Conservation (phyloP, 2,888 invertebrate species). For the Halocaridina rubra region DNA sequence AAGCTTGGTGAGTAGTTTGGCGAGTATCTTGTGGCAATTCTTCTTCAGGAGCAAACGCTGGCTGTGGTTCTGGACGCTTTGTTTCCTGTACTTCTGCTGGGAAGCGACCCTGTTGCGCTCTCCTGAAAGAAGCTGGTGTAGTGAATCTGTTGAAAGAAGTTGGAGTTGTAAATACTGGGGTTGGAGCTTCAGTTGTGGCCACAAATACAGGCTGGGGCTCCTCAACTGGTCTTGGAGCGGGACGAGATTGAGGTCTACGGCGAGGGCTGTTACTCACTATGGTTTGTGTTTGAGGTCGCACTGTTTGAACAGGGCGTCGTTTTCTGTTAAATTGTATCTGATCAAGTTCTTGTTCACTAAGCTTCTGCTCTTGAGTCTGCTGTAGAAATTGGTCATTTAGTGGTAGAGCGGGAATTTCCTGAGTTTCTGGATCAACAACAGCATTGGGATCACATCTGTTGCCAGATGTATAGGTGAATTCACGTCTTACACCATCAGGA, state of each 20-base stretch:
- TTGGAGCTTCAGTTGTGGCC: not conserved
- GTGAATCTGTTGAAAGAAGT: slow-evolving; percentile 37
- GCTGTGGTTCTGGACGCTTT: not conserved
- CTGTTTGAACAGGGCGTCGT: slow-evolving; percentile 28
- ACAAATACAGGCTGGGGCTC: not conserved
- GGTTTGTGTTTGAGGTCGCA: slow-evolving; percentile 17
- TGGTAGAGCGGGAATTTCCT: slow-evolving; percentile 63
- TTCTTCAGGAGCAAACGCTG: not conserved
- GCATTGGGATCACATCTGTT: slow-evolving; percentile 78
- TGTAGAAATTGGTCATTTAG: slow-evolving; percentile 65
- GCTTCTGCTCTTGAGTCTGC: slow-evolving; percentile 65
- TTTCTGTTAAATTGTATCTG: slow-evolving; percentile 69
- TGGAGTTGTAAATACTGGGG: slow-evolving; percentile 25
- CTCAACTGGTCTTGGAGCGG: slow-evolving; percentile 56
- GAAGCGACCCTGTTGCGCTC: not conserved
- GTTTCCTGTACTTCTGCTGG: not conserved
- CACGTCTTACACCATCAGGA: slow-evolving; percentile 86
- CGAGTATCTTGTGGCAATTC: not conserved
- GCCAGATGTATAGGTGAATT: slow-evolving; percentile 87
- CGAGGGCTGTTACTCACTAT: slow-evolving; percentile 69
- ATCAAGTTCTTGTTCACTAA: slow-evolving; percentile 65
- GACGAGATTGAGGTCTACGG: slow-evolving; percentile 66
- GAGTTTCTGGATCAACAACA: slow-evolving; percentile 64
- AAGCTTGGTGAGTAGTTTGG: not conserved
- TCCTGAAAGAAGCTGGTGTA: slow-evolving; percentile 21